These are phyloP conservation scores for Brenthis hecate DNA, from an alignment of 2,888 invertebrate species.

Conservation along the genomic window DNA sequence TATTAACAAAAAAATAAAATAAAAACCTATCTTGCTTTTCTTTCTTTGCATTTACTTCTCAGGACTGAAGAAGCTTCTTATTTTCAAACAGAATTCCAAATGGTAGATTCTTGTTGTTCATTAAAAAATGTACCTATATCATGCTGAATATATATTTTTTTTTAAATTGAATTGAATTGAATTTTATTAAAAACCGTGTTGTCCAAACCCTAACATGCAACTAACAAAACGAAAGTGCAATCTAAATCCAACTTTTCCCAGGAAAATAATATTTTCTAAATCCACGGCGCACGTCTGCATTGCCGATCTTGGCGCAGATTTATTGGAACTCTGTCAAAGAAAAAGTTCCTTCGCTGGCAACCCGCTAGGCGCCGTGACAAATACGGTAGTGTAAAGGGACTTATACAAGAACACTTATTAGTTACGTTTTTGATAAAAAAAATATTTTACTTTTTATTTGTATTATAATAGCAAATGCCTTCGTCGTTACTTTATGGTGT, in stretches of 20 bases:
- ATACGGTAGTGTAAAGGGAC: conserved; percentile 44
- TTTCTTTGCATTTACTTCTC: no score
- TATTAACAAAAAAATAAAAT: no score
- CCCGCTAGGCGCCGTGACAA: conserved; percentile 63
- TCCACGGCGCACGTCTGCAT: conserved; percentile 57
- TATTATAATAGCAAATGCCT: no score
- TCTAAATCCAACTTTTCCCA: conserved; percentile 32
- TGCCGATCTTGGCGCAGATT: conserved; percentile 65
- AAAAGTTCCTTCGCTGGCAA: conserved; percentile 71
- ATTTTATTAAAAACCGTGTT: no score
- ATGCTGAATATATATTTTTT: no score
- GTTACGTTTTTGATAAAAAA: not conserved
- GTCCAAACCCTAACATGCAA: conserved; percentile 11
- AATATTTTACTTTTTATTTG: not conserved
- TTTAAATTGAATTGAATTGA: no score
- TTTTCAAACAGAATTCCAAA: no score
- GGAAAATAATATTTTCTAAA: conserved; percentile 50
- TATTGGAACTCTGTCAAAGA: conserved; percentile 78
- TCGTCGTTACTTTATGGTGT: no score
- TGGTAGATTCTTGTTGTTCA: no score
- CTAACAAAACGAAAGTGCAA: conserved; percentile 30
- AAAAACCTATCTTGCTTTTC: no score
- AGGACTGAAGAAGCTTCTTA: no score
- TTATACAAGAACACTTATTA: conserved; percentile 40
- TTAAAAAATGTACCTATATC: no score